Evolutionary conservation across 2,113 vertebrate genomes (phyloP).

Genomic region (Atlantisia rogersi): DNA sequence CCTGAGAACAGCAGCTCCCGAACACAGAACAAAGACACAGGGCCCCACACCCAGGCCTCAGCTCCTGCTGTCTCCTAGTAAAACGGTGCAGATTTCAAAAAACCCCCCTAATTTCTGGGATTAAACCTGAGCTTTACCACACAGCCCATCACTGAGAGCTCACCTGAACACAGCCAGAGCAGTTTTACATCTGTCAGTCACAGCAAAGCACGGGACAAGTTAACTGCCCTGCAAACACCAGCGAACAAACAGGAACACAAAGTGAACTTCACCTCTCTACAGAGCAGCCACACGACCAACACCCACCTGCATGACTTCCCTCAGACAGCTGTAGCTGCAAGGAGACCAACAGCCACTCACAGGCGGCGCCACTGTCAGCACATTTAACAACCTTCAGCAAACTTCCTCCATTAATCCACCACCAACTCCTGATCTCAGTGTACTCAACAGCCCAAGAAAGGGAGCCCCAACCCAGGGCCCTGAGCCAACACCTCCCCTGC

Average conservation of each 20-base stretch:
- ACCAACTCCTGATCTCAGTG: background rate
- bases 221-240: too few relatives aligned
- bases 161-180: too few relatives aligned
- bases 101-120: accelerated
- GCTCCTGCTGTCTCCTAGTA: background rate
- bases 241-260: background rate
- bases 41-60: too few relatives aligned
- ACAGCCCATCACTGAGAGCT: background rate
- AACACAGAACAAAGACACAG: background rate
- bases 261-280: background rate
- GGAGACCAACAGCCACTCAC: background rate
- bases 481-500: background rate
- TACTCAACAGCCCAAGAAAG: background rate
- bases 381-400: background rate
- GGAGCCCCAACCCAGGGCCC: accelerated
- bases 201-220: accelerated
- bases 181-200: background rate
- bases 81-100: accelerated
- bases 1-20: background rate
- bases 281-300: accelerated
- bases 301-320: background rate
- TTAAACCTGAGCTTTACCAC: background rate
- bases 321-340: accelerated
- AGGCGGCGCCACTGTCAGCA: too few relatives aligned
- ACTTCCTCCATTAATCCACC: accelerated